Conservation (phyloP, 1,140 invertebrate genomes). For the Lethocerus indicus region DNA sequence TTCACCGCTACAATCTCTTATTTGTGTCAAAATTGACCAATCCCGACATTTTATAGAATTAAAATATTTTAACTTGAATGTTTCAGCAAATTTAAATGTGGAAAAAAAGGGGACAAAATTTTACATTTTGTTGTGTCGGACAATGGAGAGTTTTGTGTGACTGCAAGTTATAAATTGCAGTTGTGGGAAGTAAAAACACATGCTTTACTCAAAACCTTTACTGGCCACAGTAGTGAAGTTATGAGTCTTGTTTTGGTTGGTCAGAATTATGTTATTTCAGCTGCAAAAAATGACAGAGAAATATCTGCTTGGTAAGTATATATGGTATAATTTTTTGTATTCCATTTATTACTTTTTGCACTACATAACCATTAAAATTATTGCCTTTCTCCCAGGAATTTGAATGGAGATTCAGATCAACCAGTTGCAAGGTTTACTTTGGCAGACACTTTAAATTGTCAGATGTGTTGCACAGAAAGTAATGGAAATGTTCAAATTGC, state of each 20-base stretch:
- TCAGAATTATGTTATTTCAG: constrained; percentile 7
- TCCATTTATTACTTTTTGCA: not conserved
- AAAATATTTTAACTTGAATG: not conserved
- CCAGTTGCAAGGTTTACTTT: constrained; percentile 21
- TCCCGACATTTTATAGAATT: too few relatives aligned
- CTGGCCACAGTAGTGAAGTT: constrained; percentile 11
- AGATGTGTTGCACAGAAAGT: constrained; percentile 4
- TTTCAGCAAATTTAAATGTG: constrained; percentile 13
- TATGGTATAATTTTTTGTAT: too few relatives aligned
- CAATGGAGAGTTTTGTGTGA: constrained; percentile 9
- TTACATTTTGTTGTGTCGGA: constrained; percentile 1
- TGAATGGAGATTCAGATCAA: constrained; percentile 26
- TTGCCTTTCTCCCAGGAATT: constrained; percentile 9
- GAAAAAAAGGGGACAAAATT: constrained; percentile 8
- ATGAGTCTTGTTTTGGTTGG: constrained; percentile 5
- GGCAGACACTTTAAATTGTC: constrained; percentile 2
- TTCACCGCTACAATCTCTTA: too few relatives aligned
- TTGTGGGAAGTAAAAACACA: constrained; percentile 9
- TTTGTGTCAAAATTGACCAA: too few relatives aligned
- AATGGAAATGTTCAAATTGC: constrained; percentile 25
- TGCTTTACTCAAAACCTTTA: constrained; percentile 4
- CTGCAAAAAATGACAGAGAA: constrained; percentile 8
- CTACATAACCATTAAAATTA: not conserved
- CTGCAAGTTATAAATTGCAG: constrained; percentile 5
- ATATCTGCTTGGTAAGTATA: constrained; percentile 10